Percentiles rank a stretch among this genome's conserved stretches.
Evolutionary conservation across 2,888 invertebrate genomes (phyloP).

Genomic region (Nephrotoma guestfalica): DNA sequence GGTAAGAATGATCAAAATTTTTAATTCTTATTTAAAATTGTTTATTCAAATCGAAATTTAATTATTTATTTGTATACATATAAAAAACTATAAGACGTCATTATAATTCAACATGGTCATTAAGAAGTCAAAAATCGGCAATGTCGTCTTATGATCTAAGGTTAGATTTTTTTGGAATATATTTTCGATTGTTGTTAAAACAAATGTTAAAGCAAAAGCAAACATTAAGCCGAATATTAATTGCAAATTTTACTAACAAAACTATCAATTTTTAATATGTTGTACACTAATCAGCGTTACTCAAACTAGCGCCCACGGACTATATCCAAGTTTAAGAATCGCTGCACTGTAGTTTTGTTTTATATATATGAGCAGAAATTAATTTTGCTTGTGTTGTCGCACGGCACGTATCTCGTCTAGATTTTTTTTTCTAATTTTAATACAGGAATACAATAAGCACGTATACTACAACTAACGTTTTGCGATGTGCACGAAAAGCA

Average conservation of each 20-base stretch:
- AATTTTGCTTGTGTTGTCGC: neutral
- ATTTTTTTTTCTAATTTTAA: neutral
- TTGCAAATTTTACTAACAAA: neutral
- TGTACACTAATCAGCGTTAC: neutral
- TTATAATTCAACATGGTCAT: slow-evolving; percentile 19
- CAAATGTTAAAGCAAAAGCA: neutral
- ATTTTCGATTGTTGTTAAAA: neutral
- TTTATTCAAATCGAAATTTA: neutral
- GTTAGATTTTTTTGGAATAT: slow-evolving; percentile 15
- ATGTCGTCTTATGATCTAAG: slow-evolving; percentile 18
- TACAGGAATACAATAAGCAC: neutral
- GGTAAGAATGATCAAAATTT: slow-evolving; percentile 32
- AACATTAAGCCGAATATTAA: neutral
- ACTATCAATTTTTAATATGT: neutral
- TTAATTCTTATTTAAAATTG: neutral
- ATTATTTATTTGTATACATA: neutral
- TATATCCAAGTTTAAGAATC: neutral
- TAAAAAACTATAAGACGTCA: slow-evolving; percentile 14
- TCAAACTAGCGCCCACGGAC: neutral
- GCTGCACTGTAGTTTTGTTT: neutral
- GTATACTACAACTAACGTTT: neutral
- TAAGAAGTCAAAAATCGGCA: slow-evolving; percentile 19
- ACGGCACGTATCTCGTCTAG: neutral
- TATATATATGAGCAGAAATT: neutral
- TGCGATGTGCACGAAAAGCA: neutral